These are phyloP conservation scores for Arctopsyche grandis DNA, from an alignment of 1,140 invertebrate genomes.

Conservation along the genomic window DNA sequence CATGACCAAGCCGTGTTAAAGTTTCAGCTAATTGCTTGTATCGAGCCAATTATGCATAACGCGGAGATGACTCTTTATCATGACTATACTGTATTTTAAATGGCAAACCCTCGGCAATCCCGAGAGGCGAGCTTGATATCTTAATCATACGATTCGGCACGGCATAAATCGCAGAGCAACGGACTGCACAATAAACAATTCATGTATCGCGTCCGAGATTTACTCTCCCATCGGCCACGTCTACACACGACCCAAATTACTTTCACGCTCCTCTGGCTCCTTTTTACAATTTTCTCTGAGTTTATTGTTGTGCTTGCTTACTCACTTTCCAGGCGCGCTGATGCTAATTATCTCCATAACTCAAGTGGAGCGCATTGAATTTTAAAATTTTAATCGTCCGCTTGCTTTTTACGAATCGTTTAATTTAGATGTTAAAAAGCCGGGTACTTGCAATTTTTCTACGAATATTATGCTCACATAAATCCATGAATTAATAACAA, in stretches of 20 bases:
- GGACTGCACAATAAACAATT: conserved; percentile 38
- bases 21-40: too few species aligned
- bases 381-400: not conserved
- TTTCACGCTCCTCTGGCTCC: not conserved
- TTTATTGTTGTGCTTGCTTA: not conserved
- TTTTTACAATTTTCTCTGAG: not conserved
- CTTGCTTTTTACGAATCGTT: not conserved
- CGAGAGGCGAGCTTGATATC: not conserved
- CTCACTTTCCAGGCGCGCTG: not conserved
- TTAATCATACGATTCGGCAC: conserved; percentile 3
- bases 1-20: too few species aligned
- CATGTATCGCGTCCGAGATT: conserved; percentile 31
- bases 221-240: not conserved
- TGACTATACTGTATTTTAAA: too few species aligned
- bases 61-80: too few species aligned
- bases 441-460: too few species aligned
- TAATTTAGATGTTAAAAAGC: too few species aligned
- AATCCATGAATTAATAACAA: too few species aligned
- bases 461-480: too few species aligned
- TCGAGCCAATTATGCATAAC: too few species aligned
- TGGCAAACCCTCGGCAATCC: too few species aligned
- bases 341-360: not conserved
- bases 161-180: conserved; percentile 2
- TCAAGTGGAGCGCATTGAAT: not conserved
- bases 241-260: not conserved